Base-by-base conservation (phyloP, 2,113 vertebrate genomes). In the Hypomesus transpacificus region DNA sequence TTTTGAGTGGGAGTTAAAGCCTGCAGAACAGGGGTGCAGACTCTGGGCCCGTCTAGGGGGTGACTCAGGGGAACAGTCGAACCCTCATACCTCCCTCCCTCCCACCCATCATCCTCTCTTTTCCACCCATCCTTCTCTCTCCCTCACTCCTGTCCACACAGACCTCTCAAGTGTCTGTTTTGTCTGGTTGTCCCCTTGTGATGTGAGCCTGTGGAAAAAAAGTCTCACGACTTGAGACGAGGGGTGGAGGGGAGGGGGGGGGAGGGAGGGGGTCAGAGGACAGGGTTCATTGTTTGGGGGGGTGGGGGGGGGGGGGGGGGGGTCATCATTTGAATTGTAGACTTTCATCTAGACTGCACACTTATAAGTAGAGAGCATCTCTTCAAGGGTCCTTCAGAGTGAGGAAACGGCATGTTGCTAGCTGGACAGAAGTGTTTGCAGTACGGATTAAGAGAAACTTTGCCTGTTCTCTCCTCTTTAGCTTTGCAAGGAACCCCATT, bases 91-190 rank as follows among this genome's bases (percentile, higher is more conserved):
- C 39, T 46, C 39, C 39, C 39, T 39, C 39, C 39, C 39, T 46
- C 39, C 7, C 7, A 6, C 31, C 4, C 39, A 46, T 46, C 39
- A 46, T 46, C 4, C 39, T 46, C 39, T 46, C 39, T 46, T 9
- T 46, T 7, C 39, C 39, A 2, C 7, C 39, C 39, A 28, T 13
- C 26, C 18, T 74, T 68, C 71, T 81, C 70, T 65, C 66, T 50
- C 70, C 69, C 61, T 39, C 69, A 34, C 68, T 79, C 74, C 57
- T 64, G 77, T 28, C 18, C 82, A 71, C 82, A 82, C 80, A 82
- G 89, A 85, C 91, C 91, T 94, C 91, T 95, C 85, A 85, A 95
- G 93, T 94, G 91, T 94, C 92, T 97, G 92, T 94, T 97, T 95
- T 96, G 93, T 96, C 94, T 96, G 93, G 86, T 82, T 87, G 84